A percentile compares a stretch with the other conserved stretches of the same genome.
Evolutionary conservation across 2,888 invertebrate species (phyloP).

Genomic region (Agrilus biguttatus): DNA sequence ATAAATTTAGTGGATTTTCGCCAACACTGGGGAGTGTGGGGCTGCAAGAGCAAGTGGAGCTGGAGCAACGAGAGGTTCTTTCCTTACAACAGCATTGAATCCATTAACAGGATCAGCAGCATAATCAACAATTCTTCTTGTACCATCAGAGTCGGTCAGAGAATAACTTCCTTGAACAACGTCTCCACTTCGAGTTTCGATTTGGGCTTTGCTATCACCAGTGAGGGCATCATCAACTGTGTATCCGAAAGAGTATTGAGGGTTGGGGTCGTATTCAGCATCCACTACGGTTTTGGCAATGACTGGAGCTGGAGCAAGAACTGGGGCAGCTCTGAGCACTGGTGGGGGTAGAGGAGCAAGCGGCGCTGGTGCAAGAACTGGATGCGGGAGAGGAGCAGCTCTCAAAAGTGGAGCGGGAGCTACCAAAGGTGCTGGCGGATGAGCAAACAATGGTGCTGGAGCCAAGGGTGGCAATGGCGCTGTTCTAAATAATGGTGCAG

Average conservation of each 20-base stretch:
- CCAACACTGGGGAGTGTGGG: no score
- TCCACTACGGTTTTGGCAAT: slow-evolving; percentile 18
- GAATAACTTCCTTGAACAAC: slow-evolving; percentile 37
- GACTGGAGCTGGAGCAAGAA: slow-evolving; percentile 11
- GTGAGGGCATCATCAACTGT: slow-evolving; percentile 37
- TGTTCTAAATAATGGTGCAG: slow-evolving; percentile 11
- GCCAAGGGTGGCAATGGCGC: slow-evolving; percentile 35
- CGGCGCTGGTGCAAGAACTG: slow-evolving; percentile 10
- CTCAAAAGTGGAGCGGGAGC: slow-evolving; percentile 1
- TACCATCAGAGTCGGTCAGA: slow-evolving; percentile 37
- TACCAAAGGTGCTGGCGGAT: slow-evolving; percentile 18
- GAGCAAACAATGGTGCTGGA: slow-evolving; percentile 1
- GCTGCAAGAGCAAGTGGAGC: slow-evolving; percentile 15
- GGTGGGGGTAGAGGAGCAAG: neutral
- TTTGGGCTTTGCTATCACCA: slow-evolving; percentile 36
- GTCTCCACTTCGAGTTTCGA: slow-evolving; percentile 35
- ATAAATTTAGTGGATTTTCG: no score
- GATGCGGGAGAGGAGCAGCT: neutral
- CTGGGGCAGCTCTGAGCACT: no score
- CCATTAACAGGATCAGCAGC: slow-evolving; percentile 43
- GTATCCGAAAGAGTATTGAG: slow-evolving; percentile 37
- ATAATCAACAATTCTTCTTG: slow-evolving; percentile 35
- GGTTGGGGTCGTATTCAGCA: slow-evolving; percentile 31
- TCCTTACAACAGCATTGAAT: slow-evolving; percentile 47
- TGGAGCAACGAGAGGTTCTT: slow-evolving; percentile 37